Conservation (phyloP, 2,797 vertebrate species). For the Artibeus lituratus region DNA sequence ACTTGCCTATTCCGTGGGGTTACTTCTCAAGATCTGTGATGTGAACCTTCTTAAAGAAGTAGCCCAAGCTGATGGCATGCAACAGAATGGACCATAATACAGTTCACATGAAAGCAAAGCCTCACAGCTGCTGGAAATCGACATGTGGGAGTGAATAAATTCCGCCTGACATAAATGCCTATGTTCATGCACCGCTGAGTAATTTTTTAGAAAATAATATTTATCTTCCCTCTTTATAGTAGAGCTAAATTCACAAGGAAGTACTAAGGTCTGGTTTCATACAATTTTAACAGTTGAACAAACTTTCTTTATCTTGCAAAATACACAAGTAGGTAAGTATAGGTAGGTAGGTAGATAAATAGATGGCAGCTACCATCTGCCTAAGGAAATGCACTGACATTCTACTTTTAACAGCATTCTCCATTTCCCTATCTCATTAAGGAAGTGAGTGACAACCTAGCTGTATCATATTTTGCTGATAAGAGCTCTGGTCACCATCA, state of each 20-base stretch:
- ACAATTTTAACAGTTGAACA: constrained; percentile 2
- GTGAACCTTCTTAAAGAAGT: not conserved
- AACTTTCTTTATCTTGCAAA: not conserved
- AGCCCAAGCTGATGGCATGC: not conserved
- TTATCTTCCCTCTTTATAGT: not conserved
- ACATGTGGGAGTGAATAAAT: not conserved
- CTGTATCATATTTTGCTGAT: not conserved
- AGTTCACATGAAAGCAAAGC: not conserved
- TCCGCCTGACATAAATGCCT: not conserved
- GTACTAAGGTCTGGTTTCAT: not conserved
- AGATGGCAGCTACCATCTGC: not conserved
- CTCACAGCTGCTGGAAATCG: not conserved
- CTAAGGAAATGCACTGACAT: not conserved
- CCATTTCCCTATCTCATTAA: not conserved
- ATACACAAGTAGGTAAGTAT: not conserved
- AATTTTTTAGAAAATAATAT: not conserved
- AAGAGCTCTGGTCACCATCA: not conserved
- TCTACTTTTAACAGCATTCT: not conserved
- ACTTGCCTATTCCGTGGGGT: not conserved
- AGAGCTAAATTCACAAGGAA: not conserved
- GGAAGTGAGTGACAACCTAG: not conserved
- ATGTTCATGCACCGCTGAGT: not conserved
- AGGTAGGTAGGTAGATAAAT: not conserved
- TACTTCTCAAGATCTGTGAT: not conserved
- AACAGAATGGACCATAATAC: not conserved